These are phyloP conservation scores for Agrilus planipennis DNA, from an alignment of 1,140 invertebrate genomes.

Conservation along the genomic window DNA sequence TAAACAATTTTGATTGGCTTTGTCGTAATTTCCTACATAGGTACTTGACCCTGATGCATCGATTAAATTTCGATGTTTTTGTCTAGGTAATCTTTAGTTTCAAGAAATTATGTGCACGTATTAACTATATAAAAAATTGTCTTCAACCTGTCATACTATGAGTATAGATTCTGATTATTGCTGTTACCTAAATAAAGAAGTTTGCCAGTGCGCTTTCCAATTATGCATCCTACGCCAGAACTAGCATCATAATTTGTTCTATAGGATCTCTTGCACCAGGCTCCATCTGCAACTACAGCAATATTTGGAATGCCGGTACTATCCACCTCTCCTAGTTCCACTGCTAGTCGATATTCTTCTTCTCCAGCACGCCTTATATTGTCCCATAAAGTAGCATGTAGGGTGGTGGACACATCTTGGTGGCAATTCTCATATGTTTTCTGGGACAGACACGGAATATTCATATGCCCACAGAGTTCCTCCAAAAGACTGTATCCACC, in stretches of 20 bases:
- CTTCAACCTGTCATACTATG: too few species aligned
- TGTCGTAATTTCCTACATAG: too few species aligned
- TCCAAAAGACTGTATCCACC: slow-evolving; percentile 2
- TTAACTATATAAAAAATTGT: too few species aligned
- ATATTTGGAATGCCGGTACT: neutral
- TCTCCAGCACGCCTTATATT: slow-evolving; percentile 3
- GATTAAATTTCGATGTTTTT: too few species aligned
- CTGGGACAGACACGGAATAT: slow-evolving; percentile 1
- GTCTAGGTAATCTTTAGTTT: too few species aligned
- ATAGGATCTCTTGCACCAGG: slow-evolving; percentile 5
- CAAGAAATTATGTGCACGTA: too few species aligned
- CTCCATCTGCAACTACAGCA: neutral
- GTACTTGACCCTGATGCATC: too few species aligned
- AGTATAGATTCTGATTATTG: too few species aligned
- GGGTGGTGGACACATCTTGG: neutral
- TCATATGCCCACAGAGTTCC: neutral
- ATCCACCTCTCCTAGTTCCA: slow-evolving; percentile 7
- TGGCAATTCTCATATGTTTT: neutral
- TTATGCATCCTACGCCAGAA: slow-evolving; percentile 7
- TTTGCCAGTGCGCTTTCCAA: slow-evolving; percentile 2
- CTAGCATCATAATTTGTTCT: slow-evolving; percentile 1
- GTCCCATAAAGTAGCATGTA: neutral
- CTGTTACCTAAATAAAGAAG: too few species aligned
- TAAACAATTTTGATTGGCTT: too few species aligned
- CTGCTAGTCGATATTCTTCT: slow-evolving; percentile 7